Base-by-base conservation (phyloP, 2,888 invertebrate species). In the Endomychus coccineus region DNA sequence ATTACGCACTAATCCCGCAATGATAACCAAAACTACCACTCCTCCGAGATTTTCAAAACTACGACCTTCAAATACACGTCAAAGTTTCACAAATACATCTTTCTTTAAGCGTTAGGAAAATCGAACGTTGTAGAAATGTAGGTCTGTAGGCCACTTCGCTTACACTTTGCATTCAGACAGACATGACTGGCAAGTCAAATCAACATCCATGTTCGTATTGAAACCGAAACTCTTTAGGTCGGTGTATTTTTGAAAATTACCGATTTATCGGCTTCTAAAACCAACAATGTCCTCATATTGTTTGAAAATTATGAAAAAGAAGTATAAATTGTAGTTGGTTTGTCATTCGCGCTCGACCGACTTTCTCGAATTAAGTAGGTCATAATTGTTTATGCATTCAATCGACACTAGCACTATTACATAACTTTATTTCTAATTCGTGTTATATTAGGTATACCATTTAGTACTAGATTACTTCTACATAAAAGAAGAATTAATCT, bases 141-240 rank as follows among this genome's bases (percentile, higher is more conserved):
- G 83, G 83, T 83, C 82, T 83, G 77, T 83, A 81, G 83, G 83
- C 80, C 83, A 83, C 81, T 81, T 79, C 79, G 79, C 80, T 80
- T 81, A 80, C 79, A 80, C 80, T 78, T 76, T 78, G 76, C 79
- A 79, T 76, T 77, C 74, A 74, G 76, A 77, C 76, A 75, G 77
- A 77, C 77, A 74, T 74, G 71, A 78, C 78, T 77, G 66, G 71
- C 68, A 69, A 74, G 71, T 79, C 80, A 79, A 77, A 72, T 68
- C 69, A 75, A 70, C 71, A 70, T 73, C 79, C 69, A 69, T 70
- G 67, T 70, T 74, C 75, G 75, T 75, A 71, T 32, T 10, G 10
- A 12, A 36, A 30, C 22, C 1, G 22, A 22, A 35, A 15, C 16
- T 11, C 7, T 17, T 35, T 22, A 7, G 1, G 10, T 10, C 12